Base-by-base conservation (phyloP, 2,797 vertebrate species). In the Pteropus rufus region DNA sequence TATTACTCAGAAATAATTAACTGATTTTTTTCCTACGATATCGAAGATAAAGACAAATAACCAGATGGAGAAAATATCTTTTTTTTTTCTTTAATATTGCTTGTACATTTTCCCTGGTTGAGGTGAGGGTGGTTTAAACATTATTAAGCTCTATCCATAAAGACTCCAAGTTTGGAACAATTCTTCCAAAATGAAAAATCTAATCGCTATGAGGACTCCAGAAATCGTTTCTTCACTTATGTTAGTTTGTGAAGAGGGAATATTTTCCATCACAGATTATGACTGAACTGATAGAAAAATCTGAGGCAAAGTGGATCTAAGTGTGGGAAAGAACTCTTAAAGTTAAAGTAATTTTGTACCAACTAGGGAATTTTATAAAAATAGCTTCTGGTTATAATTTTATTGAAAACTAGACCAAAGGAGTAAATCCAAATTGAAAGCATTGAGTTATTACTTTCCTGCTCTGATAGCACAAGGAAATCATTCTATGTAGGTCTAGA, bases 361-460 rank as follows among this genome's bases (percentile, higher is more conserved):
- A 75, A 90, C 34, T 84, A 84, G 67, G 64, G 65, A 90, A 79
- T 92, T 94, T 89, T 95, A 52, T 73, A 73, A 95, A 95, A 89
- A 92, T 75, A 94, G 89, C 70, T 76, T 49, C 8, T 64, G 62
- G 84, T 91, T 79, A 92, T 75, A 86, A 58, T 95, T 77, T 96
- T 89, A 96, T 69, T 96, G 80, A 93, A 96, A 89, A 91, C 23
- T 56, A 82, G 67, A 82, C 67, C 58, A 85, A 91, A 89, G 69
- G 69, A 69, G 26, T 69, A 92, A 79, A 73, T 83, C 56, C 64
- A 89, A 64, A 92, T 58, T 62, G 77, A 96, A 94, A 94, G 39
- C 73, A 62, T 15, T 90, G 83, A 81, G 54, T 91, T 95, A 89
- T 79, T 79, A 64, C 24, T 29, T 67, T 82, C 49, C 24, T 86